These are phyloP conservation scores for Siniperca undulata DNA, from an alignment of 2,797 vertebrate species.

Conservation along the genomic window DNA sequence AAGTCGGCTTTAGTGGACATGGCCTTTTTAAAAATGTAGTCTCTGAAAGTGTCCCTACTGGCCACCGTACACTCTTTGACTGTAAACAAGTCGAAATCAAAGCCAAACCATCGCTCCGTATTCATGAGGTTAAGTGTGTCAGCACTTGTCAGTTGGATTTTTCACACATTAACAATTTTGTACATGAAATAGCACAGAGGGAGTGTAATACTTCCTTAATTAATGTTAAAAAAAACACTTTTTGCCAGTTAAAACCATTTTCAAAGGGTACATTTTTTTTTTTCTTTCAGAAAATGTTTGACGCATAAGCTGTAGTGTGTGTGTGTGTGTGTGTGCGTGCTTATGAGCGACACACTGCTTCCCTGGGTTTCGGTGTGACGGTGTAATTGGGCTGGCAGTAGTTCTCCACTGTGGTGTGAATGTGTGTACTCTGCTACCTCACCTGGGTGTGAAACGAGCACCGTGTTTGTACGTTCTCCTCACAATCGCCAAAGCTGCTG, in stretches of 20 bases:
- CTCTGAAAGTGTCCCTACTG: neutral
- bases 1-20: too few relatives aligned
- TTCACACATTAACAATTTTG: too few relatives aligned
- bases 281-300: neutral
- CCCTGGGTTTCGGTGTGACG: neutral
- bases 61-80: neutral
- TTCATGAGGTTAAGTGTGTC: neutral
- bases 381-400: neutral
- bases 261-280: neutral
- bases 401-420: conserved; percentile 19
- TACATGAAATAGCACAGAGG: too few relatives aligned
- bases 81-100: neutral
- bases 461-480: neutral
- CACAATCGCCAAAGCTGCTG: neutral
- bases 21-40: too few relatives aligned
- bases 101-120: neutral
- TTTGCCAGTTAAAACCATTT: neutral
- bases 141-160: too few relatives aligned
- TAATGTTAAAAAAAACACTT: neutral
- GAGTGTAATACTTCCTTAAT: too few relatives aligned
- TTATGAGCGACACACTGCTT: neutral
- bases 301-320: neutral
- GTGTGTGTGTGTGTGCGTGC: neutral
- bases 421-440: neutral
- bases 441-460: conserved; percentile 19